These are phyloP conservation scores for Acropora tenuis DNA, from an alignment of 64 coral and sea anemone genomes.

Conservation along the genomic window DNA sequence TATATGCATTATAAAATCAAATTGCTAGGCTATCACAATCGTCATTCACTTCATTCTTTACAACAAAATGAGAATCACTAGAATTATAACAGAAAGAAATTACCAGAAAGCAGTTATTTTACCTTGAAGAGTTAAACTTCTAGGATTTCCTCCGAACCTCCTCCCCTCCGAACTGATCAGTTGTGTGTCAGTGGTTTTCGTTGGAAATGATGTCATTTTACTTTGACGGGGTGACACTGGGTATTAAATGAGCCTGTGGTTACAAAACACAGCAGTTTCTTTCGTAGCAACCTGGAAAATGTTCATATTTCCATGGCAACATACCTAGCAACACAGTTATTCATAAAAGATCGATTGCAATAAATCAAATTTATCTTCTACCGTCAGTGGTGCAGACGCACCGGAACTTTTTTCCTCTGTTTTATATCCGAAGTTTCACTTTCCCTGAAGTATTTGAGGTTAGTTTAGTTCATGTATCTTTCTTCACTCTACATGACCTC, in stretches of 20 bases:
- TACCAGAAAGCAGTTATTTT: neutral
- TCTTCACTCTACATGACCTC: too few relatives aligned
- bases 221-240: neutral
- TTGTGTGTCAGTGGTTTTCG: conserved; percentile 8
- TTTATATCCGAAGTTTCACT: neutral
- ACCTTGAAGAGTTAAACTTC: neutral
- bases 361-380: neutral
- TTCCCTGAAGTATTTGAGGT: neutral
- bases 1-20: too few relatives aligned
- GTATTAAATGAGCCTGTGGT: neutral
- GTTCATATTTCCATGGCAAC: conserved; percentile 33
- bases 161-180: too few relatives aligned
- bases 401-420: neutral
- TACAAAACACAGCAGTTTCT: neutral
- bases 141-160: too few relatives aligned
- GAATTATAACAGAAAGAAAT: neutral
- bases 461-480: neutral
- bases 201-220: conserved; percentile 2
- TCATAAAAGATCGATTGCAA: too few relatives aligned
- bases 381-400: neutral
- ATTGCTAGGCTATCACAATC: too few relatives aligned
- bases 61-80: too few relatives aligned
- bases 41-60: too few relatives aligned
- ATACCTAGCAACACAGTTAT: neutral
- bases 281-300: neutral